phyloP scores from a whole-genome alignment of 2,797 vertebrate species.

The Bovichtus variegatus region DNA sequence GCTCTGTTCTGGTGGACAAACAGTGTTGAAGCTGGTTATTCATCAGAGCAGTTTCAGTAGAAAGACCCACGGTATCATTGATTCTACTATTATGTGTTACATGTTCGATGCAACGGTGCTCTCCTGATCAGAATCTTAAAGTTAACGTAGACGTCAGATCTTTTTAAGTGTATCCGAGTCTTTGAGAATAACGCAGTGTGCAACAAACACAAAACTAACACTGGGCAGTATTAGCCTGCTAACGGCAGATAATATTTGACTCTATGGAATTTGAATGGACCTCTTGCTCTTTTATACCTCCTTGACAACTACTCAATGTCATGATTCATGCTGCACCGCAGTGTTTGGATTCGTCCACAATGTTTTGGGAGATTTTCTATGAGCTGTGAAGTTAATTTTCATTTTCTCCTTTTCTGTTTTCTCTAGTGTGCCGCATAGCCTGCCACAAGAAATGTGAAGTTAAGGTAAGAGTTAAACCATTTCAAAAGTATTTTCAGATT shows the following conservation, averaged over 20 bases:
- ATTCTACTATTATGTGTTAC: neutral
- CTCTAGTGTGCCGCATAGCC: conserved; percentile 90
- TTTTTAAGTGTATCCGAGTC: neutral
- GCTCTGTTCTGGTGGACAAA: neutral
- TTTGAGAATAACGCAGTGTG: conserved; percentile 24
- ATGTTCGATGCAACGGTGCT: neutral
- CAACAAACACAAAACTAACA: conserved; percentile 29
- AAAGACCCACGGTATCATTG: neutral
- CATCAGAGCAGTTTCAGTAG: neutral
- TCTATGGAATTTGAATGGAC: conserved; percentile 54
- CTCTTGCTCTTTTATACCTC: conserved; percentile 45
- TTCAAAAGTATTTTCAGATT: neutral
- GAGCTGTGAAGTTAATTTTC: conserved; percentile 38
- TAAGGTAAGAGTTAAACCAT: conserved; percentile 88
- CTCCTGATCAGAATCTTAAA: neutral
- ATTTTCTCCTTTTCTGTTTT: conserved; percentile 47
- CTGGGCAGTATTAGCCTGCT: conserved; percentile 38
- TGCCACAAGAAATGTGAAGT: conserved; percentile 96
- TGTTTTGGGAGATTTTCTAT: conserved; percentile 48
- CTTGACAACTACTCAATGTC: conserved; percentile 42
- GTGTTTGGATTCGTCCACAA: conserved; percentile 24
- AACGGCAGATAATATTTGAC: conserved; percentile 67
- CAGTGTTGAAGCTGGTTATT: neutral
- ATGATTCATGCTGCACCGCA: conserved; percentile 32
- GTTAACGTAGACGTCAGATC: neutral